Evolutionary conservation across 2,888 invertebrate species (phyloP), one percentile per base, ranked within the genome.

Genomic region (Octonoba sinensis): DNA sequence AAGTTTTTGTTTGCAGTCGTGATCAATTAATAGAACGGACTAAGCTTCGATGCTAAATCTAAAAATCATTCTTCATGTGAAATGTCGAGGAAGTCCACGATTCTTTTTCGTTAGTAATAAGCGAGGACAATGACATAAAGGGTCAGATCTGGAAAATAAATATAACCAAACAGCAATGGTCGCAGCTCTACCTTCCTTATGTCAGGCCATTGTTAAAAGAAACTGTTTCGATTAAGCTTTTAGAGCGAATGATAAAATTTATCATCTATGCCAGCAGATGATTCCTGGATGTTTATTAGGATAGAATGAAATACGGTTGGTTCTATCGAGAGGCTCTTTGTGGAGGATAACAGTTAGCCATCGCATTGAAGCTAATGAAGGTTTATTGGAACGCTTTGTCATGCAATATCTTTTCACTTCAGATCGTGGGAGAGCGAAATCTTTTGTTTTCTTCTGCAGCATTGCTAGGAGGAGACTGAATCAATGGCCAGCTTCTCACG

Each of bases 351-450:
- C 36, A 36, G 36, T 36, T 36, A 36, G 36, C 36, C 36, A 36
- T 36, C 15, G 44, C 44, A 72, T 60, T 59, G 72, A 49, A 72
- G 18, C 66, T 72, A 79, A 79, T 72, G 56, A 66, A 47, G 54
- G 64, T 51, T 78, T 64, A 78, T 71, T 47, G 67, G 72, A 57
- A 47, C 46, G 76, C 69, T 75, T 73, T 79, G 72, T 79, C 51
- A 72, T 79, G 54, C 66, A 79, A 79, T 79, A 44, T 11, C 44
- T 62, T 44, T 44, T 62, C 44, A 60, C 51, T 60, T 49, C n/a
- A 20, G 36, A 36, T 66, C 78, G 78, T 79, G 72, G 78, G 78
- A 72, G 72, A 49, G 15, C 44, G 18, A 13, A 20, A 13, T 24
- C 6, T 15, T 8, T 27, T 44, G 59, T 59, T 65, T 75, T 60